Evolutionary conservation across 2,888 invertebrate genomes (phyloP), one percentile per base, ranked within the genome.

Genomic region (Automeris io): DNA sequence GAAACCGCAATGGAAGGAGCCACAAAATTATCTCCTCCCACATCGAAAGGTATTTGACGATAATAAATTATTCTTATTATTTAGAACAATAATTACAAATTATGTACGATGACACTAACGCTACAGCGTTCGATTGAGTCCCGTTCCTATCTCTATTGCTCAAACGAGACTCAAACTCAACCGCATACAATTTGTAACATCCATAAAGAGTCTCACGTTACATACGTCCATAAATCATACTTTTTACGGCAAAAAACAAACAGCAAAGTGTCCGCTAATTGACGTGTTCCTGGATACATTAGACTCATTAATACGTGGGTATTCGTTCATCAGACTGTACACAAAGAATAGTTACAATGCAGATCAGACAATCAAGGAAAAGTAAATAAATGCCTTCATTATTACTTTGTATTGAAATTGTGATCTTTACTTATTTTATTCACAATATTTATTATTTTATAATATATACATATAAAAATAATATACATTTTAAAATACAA

Each of bases 241-340:
- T 40, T 67, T 74, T 77, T 79, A 47, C 45, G 42, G 55, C 60
- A 73, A 76, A 79, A 71, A 74, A 58, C 46, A 55, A 62, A 62
- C 67, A 69, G 72, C 77, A 72, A 79, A 80, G 71, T 73, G 72
- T 73, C 70, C 75, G 83, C 82, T 86, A 86, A 86, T 85, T 85
- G 85, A 83, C 83, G 67, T 78, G 68, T 83, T 79, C 81, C 82
- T 78, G 68, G 62, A 65, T 70, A 56, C 65, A 68, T 57, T 57
- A 50, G 47, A 42, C 51, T 59, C 57, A 60, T 60, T 57, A 59
- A 46, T 48, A 42, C 37, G 33, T 39, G 37, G 34, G 46, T 49
- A 47, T 48, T 42, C 47, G 52, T 45, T 60, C 51, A 49, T 54
- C 56, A 55, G 37, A 46, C 42, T 45, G 49, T 40, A 32, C 23